Evolutionary conservation across 64 coral and sea anemone species (phyloP).

Genomic region (Acropora yongei): DNA sequence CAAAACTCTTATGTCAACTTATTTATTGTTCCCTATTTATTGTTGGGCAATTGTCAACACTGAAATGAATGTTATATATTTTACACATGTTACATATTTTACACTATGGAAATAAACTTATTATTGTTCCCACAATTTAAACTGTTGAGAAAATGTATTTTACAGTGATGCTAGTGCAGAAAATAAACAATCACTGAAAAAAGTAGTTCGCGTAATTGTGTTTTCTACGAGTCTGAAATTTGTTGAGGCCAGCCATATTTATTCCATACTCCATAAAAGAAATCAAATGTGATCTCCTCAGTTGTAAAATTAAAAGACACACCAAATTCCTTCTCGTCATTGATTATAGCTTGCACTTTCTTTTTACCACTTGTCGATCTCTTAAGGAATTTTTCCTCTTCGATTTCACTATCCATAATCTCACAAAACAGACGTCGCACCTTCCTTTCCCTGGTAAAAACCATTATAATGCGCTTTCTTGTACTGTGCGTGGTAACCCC

Average conservation of each 20-base stretch:
- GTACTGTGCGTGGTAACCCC: constrained; percentile 31
- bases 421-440: constrained; percentile 19
- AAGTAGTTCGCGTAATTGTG: not conserved
- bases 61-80: constrained; percentile 5
- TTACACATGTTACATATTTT: not conserved
- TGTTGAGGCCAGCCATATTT: constrained; percentile 4
- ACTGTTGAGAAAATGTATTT: constrained; percentile 17
- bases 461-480: constrained; percentile 22
- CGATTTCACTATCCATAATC: constrained; percentile 26
- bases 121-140: constrained; percentile 35
- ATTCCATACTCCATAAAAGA: constrained; percentile 7
- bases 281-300: constrained; percentile 14
- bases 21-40: constrained; percentile 6
- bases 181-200: constrained; percentile 1
- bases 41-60: constrained; percentile 1
- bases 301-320: constrained; percentile 13
- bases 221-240: not conserved
- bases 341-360: constrained; percentile 36
- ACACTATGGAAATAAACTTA: not conserved
- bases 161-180: not conserved
- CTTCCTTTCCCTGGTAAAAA: not conserved
- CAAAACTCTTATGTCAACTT: not conserved
- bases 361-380: constrained; percentile 25
- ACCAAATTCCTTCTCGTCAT: constrained; percentile 23
- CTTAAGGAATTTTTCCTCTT: constrained; percentile 33